Conservation (phyloP, 2,113 vertebrate genomes). For the Aegotheles bennettii region DNA sequence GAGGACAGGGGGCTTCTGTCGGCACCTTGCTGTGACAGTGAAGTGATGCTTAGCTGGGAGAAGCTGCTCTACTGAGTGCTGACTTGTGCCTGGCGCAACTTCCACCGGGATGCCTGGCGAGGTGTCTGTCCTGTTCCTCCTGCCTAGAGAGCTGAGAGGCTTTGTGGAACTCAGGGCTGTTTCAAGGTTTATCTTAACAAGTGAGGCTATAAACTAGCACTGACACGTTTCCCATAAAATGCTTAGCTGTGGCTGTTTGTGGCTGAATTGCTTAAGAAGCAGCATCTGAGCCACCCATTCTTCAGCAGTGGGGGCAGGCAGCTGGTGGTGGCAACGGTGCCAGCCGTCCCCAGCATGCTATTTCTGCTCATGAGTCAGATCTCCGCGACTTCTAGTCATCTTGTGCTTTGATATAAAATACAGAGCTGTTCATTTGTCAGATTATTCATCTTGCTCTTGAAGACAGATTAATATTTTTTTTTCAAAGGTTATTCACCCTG, state of each 20-base stretch:
- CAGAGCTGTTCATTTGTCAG: neutral
- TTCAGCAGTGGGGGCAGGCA: neutral
- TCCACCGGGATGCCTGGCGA: neutral
- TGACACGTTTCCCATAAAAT: neutral
- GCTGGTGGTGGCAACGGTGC: neutral
- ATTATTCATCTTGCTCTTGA: constrained; percentile 27
- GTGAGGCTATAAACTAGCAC: neutral
- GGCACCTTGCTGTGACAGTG: neutral
- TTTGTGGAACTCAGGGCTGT: neutral
- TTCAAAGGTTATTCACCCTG: constrained; percentile 7
- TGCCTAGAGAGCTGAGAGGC: neutral
- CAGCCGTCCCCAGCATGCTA: neutral
- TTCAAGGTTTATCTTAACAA: neutral
- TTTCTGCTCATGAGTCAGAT: constrained; percentile 41
- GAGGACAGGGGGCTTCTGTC: neutral
- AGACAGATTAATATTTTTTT: neutral
- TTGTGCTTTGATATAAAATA: neutral
- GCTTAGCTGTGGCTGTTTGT: neutral
- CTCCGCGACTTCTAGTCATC: neutral
- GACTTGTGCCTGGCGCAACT: neutral
- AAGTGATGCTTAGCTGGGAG: neutral
- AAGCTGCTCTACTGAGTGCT: neutral
- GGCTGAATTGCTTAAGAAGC: constrained; percentile 1
- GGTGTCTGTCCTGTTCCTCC: neutral
- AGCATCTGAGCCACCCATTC: neutral